Percentiles rank a stretch among this genome's conserved stretches.
Conservation (phyloP, 2,797 vertebrate species). For the Alectoris magna region DNA sequence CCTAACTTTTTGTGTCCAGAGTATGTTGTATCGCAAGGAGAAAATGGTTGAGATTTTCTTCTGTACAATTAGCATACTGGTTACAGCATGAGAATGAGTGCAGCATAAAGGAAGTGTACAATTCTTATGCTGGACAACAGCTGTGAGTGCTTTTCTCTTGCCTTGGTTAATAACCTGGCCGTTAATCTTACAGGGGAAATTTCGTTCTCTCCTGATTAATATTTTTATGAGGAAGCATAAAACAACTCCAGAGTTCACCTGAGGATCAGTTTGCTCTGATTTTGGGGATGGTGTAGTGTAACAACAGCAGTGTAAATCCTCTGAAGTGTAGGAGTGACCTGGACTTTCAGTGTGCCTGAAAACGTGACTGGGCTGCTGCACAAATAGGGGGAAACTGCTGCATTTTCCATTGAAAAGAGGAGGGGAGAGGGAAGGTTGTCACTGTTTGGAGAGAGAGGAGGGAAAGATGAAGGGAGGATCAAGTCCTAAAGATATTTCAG, state of each 20-base stretch:
- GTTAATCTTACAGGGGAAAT: background rate
- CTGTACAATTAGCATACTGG: background rate
- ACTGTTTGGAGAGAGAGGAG: background rate
- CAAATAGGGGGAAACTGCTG: background rate
- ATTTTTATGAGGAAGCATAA: background rate
- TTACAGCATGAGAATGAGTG: background rate
- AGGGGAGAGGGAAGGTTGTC: background rate
- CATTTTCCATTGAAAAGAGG: background rate
- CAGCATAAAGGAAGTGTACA: background rate
- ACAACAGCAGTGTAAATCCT: background rate
- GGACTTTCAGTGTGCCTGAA: background rate
- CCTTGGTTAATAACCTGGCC: background rate
- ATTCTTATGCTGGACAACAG: background rate
- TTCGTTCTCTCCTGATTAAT: background rate
- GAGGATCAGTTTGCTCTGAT: background rate
- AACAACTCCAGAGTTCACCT: background rate
- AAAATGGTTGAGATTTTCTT: background rate
- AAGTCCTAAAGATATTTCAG: conserved; percentile 23
- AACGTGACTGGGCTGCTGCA: background rate
- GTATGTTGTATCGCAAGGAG: background rate
- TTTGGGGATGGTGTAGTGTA: background rate
- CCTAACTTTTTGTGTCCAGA: background rate
- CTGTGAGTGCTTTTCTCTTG: background rate
- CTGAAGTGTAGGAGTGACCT: background rate
- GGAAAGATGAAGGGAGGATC: background rate